Evolutionary conservation across 2,888 invertebrate genomes (phyloP), one percentile per base, ranked within the genome.

Genomic region (Podabrus alpinus): DNA sequence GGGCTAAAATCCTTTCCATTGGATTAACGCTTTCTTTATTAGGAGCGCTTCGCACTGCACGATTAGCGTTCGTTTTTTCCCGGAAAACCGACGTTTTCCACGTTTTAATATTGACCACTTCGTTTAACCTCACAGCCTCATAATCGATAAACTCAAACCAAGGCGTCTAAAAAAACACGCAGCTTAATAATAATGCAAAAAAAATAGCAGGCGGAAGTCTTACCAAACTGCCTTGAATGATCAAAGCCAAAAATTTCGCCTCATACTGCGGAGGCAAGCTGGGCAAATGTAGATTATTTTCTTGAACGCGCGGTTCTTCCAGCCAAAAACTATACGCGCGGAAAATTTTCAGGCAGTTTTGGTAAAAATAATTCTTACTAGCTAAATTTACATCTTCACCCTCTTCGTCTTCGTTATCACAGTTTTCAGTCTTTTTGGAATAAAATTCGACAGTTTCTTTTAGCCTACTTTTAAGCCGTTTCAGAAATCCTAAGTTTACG

Each of bases 251-350:
- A 79, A 92, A 90, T 72, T 90, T 89, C 7, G 92, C 89, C 85
- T 93, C 91, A 83, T 94, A 95, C 81, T 94, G 93, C 0, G 92
- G 91, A 9, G 95, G 94, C 60, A 95, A 87, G 45, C 92, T 91
- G 29, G 92, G 91, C 69, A 93, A 86, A 84, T 92, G 91, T 16
- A 94, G 85, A 66, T 90, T 90, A 1, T 90, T 87, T 82, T 92
- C 92, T 84, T 94, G 94, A 2, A 95, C 87, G 74, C 92, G 88
- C 0, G 93, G 92, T 82, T 95, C 95, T 84, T 95, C 94, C 72
- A 95, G 86, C 96, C 96, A 96, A 15, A 94, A 86, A 0, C 88
- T 88, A 81, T 92, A 92, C 1, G 93, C 92, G 82, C 89, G 89
- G 83, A 91, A 92, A 70, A 92, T 86, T 81, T 91, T 92, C 11